phyloP scores from a whole-genome alignment of 2,888 invertebrate species.

The Leucophora obtusa region DNA sequence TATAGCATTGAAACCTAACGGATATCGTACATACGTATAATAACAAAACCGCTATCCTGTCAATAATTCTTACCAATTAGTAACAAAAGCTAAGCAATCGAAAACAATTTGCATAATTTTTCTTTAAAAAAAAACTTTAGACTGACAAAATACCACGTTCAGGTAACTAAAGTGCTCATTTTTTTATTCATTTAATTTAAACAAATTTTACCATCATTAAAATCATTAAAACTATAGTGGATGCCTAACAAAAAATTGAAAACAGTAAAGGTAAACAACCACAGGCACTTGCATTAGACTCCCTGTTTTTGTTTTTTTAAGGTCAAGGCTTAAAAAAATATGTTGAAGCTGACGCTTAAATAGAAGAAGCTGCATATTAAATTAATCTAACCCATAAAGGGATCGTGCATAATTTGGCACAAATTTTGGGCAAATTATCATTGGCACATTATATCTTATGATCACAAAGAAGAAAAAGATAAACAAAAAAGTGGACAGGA shows the following conservation, averaged over 20 bases:
- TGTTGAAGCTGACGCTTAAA: slow-evolving; percentile 25
- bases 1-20: not conserved
- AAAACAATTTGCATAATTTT: not conserved
- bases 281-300: slow-evolving; percentile 35
- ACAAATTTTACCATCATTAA: slow-evolving; percentile 61
- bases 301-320: slow-evolving; percentile 23
- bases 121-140: not conserved
- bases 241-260: slow-evolving; percentile 26
- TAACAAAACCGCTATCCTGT: not conserved
- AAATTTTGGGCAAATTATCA: slow-evolving; percentile 62
- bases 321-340: slow-evolving; percentile 49
- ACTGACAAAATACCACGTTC: not conserved
- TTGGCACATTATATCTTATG: slow-evolving; percentile 47
- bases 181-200: slow-evolving; percentile 20
- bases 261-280: slow-evolving; percentile 24
- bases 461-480: slow-evolving; percentile 14
- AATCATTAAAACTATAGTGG: slow-evolving; percentile 51
- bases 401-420: slow-evolving; percentile 66
- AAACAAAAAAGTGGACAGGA: slow-evolving; percentile 30
- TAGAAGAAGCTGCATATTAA: slow-evolving; percentile 45
- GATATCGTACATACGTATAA: not conserved
- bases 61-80: not conserved
- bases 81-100: not conserved
- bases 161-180: not conserved
- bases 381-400: slow-evolving; percentile 49